These are phyloP conservation scores for Pycnomerus fuliginosus DNA, from an alignment of 2,888 invertebrate species.

Conservation along the genomic window DNA sequence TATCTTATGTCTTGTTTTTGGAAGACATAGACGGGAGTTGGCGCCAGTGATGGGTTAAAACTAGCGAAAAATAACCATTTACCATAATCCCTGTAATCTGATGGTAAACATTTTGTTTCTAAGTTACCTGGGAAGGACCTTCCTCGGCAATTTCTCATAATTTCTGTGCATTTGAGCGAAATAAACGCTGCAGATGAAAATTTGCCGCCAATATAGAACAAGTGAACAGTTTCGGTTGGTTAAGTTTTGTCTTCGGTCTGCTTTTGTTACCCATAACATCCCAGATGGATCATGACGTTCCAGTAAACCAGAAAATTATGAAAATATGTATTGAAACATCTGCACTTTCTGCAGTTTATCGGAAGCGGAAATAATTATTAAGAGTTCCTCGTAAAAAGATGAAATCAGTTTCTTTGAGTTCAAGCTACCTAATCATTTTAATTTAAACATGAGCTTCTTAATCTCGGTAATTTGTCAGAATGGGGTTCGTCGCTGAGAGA, in stretches of 20 bases:
- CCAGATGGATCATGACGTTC: constrained; percentile 13
- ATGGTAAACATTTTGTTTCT: constrained; percentile 4
- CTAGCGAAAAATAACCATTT: constrained; percentile 19
- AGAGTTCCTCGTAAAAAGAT: too few relatives aligned
- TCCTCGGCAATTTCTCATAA: constrained; percentile 33
- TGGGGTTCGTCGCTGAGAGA: constrained; percentile 22
- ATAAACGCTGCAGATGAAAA: constrained; percentile 46
- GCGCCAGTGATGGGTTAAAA: constrained; percentile 24
- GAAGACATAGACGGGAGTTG: constrained; percentile 8
- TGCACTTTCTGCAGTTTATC: too few relatives aligned
- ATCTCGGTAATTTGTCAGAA: constrained; percentile 38
- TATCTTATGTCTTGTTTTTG: too few relatives aligned
- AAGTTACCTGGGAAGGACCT: constrained; percentile 6
- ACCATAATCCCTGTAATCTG: constrained; percentile 16
- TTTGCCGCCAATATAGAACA: constrained; percentile 33
- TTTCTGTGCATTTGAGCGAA: constrained; percentile 43
- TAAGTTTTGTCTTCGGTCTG: constrained; percentile 18
- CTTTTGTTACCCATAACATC: constrained; percentile 8
- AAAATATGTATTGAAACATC: constrained; percentile 23
- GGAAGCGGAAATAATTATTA: too few relatives aligned
- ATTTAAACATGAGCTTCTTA: constrained; percentile 38
- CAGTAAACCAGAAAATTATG: constrained; percentile 25
- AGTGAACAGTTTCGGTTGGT: constrained; percentile 18
- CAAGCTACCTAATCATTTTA: constrained; percentile 35
- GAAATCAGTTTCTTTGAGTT: neutral